Evolutionary conservation across 37 sponge, comb jelly and placozoan genomes (phyloP).

Genomic region (Dysidea cf. avara): DNA sequence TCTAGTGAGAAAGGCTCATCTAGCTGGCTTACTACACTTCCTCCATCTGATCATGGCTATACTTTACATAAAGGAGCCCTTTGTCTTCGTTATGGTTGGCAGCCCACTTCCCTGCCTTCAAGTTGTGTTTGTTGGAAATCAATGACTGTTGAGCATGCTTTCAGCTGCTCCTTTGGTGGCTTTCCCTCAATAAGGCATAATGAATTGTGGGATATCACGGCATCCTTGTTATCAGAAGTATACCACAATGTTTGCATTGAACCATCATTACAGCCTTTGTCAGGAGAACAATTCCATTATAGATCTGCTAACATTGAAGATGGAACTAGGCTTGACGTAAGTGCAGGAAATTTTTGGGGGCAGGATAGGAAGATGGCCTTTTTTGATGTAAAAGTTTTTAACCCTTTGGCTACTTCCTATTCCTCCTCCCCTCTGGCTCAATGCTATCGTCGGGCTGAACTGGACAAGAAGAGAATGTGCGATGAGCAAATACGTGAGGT

Average conservation of each 20-base stretch:
- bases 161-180: constrained; percentile 26
- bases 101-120: constrained; percentile 1
- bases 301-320: constrained; percentile 5
- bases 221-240: constrained; percentile 1
- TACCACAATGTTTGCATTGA: constrained; percentile 10
- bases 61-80: constrained; percentile 18
- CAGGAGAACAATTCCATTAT: constrained; percentile 4
- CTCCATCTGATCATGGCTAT: background rate
- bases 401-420: background rate
- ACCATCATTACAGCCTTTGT: constrained; percentile 2
- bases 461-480: constrained; percentile 8
- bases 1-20: constrained; percentile 30
- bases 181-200: constrained; percentile 19
- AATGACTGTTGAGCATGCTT: constrained; percentile 20
- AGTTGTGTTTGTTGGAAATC: constrained; percentile 22
- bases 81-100: constrained; percentile 24
- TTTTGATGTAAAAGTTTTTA: constrained; percentile 22
- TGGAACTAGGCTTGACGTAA: constrained; percentile 8
- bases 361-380: background rate
- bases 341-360: constrained; percentile 11
- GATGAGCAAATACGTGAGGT: constrained; percentile 17
- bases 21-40: constrained; percentile 10
- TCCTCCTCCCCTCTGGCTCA: too few relatives aligned
- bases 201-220: constrained; percentile 21
- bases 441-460: constrained; percentile 1